Evolutionary conservation across 2,888 invertebrate species (phyloP).

Genomic region (Caenorhabditis sp.): DNA sequence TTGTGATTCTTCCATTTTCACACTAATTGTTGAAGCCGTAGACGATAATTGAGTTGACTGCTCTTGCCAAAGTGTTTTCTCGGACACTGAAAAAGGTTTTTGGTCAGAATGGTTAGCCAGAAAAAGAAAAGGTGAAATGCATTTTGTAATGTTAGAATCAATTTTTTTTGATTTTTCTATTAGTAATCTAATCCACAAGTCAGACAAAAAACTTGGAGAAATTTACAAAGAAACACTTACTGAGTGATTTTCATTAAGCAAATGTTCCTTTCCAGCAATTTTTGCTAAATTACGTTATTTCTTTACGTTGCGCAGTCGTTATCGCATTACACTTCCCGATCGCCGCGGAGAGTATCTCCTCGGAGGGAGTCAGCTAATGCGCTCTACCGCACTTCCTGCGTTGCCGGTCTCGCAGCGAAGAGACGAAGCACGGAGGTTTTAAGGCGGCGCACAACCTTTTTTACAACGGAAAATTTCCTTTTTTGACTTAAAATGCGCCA

Average conservation of each 20-base stretch:
- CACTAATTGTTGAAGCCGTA: constrained; percentile 30
- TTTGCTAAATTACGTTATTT: not conserved
- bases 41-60: constrained; percentile 53
- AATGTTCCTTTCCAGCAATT: not conserved
- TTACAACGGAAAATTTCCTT: constrained; percentile 19
- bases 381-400: constrained; percentile 24
- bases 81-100: constrained; percentile 25
- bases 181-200: too few species aligned
- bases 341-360: not conserved
- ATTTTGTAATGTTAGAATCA: too few species aligned
- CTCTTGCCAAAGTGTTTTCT: constrained; percentile 36
- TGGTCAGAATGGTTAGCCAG: not conserved
- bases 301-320: not conserved
- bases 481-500: not conserved
- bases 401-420: constrained; percentile 53
- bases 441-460: constrained; percentile 49
- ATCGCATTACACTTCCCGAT: not conserved
- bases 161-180: too few species aligned
- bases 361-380: constrained; percentile 4
- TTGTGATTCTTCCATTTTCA: constrained; percentile 22
- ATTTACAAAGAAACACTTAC: too few species aligned
- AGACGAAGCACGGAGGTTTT: constrained; percentile 16
- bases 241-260: too few species aligned
- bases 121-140: too few species aligned
- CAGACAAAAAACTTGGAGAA: too few species aligned